Evolutionary conservation across 1,140 invertebrate species (phyloP).

Genomic region (Drosophila subobscura): DNA sequence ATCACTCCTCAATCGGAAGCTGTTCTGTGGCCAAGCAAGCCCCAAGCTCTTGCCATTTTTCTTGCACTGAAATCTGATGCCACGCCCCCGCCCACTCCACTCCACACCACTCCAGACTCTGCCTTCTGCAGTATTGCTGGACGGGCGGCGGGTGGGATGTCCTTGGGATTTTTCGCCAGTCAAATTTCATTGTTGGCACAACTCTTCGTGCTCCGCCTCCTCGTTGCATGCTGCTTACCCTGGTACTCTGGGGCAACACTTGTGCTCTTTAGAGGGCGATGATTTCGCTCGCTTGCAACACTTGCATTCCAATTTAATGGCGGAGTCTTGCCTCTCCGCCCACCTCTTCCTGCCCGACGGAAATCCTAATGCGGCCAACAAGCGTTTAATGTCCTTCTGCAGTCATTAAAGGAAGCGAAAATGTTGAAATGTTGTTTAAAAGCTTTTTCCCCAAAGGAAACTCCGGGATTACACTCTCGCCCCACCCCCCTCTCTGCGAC

Average conservation of each 20-base stretch:
- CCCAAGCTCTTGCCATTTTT: constrained; percentile 35
- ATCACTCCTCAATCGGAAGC: constrained; percentile 44
- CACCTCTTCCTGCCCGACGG: constrained; percentile 66
- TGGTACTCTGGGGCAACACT: constrained; percentile 49
- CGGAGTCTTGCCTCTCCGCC: constrained; percentile 22
- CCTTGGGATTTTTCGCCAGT: constrained; percentile 47
- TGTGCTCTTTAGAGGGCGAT: constrained; percentile 41
- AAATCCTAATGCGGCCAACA: constrained; percentile 76
- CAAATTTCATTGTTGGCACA: constrained; percentile 56
- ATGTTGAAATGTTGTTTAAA: constrained; percentile 54
- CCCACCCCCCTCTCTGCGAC: not conserved
- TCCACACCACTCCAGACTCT: too few relatives aligned
- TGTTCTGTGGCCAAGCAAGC: constrained; percentile 17
- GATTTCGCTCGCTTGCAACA: constrained; percentile 38
- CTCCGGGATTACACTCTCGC: constrained; percentile 16
- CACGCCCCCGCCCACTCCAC: constrained; percentile 1
- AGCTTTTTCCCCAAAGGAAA: constrained; percentile 38
- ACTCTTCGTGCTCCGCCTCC: constrained; percentile 4
- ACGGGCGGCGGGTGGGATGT: not conserved
- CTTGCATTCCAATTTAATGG: constrained; percentile 25
- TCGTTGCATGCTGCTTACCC: constrained; percentile 46
- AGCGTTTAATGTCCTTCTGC: constrained; percentile 77
- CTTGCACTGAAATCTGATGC: not conserved
- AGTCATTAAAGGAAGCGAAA: constrained; percentile 68
- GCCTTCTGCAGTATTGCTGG: constrained; percentile 4